phyloP scores from a whole-genome alignment of 2,113 vertebrate genomes.

The Hepsetus odoe region DNA sequence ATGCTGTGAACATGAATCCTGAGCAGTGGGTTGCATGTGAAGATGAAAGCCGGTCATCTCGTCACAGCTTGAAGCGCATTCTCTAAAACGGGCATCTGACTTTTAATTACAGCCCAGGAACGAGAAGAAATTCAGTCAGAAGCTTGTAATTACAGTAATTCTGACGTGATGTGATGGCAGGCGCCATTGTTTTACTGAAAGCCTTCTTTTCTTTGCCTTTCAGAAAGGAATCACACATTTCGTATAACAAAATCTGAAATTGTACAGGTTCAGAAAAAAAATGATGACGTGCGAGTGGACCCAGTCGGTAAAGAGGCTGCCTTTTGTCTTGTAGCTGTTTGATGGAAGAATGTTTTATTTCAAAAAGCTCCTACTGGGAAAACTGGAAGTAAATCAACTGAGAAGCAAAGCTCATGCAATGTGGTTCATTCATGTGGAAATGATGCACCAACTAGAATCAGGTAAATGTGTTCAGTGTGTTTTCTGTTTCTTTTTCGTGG shows the following conservation, averaged over 20 bases:
- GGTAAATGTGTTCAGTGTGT: neutral
- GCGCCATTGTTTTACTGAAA: slow-evolving; percentile 28
- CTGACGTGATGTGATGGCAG: slow-evolving; percentile 29
- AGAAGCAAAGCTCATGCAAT: neutral
- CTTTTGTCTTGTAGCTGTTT: slow-evolving; percentile 14
- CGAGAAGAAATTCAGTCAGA: slow-evolving; percentile 18
- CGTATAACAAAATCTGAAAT: slow-evolving; percentile 7
- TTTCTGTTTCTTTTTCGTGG: neutral
- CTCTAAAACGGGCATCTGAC: neutral
- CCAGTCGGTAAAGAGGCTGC: neutral
- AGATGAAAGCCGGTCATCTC: slow-evolving; percentile 20
- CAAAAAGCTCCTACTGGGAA: neutral
- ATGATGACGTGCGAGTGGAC: slow-evolving; percentile 9
- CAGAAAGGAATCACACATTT: slow-evolving; percentile 18
- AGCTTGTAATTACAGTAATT: slow-evolving; percentile 45
- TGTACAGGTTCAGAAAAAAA: neutral
- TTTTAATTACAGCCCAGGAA: slow-evolving; percentile 40
- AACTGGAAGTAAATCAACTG: neutral
- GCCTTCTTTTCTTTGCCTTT: neutral
- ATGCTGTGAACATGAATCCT: too few species aligned
- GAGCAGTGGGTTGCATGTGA: neutral
- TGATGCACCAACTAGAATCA: neutral
- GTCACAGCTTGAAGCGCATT: neutral
- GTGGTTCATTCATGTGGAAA: neutral
- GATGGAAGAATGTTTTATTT: neutral